Conservation (phyloP, 2,888 invertebrate genomes). For the Glyphotaelius pellucidus region DNA sequence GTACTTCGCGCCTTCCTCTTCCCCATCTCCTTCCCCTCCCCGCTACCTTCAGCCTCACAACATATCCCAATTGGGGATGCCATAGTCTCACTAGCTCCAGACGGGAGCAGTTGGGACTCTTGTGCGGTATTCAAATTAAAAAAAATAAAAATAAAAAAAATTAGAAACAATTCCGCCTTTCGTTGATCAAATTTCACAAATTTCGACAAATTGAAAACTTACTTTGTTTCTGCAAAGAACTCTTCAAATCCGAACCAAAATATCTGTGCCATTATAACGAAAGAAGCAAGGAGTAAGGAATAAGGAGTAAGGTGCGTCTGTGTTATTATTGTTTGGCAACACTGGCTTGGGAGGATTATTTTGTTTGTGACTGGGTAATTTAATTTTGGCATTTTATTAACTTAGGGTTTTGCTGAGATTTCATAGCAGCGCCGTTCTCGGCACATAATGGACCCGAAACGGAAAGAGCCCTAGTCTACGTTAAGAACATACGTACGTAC, state of each 20-base stretch:
- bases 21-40: too few relatives aligned
- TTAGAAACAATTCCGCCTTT: not conserved
- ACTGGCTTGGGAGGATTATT: conserved; percentile 54
- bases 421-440: conserved; percentile 4
- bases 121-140: too few relatives aligned
- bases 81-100: too few relatives aligned
- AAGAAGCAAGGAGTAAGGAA: not conserved
- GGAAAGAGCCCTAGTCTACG: conserved; percentile 13
- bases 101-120: too few relatives aligned
- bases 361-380: conserved; percentile 63
- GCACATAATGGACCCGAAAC: conserved; percentile 31
- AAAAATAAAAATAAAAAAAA: too few relatives aligned
- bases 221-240: not conserved
- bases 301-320: conserved; percentile 4
- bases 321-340: conserved; percentile 51
- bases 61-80: too few relatives aligned
- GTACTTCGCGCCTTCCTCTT: too few relatives aligned
- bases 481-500: not conserved
- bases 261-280: not conserved
- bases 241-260: not conserved
- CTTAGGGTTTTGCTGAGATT: conserved; percentile 52
- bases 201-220: not conserved
- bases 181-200: not conserved
- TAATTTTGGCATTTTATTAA: conserved; percentile 58
- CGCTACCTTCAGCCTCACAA: too few relatives aligned